Conservation (phyloP, 1,140 invertebrate species). For the Hyposmocoma kahamanoa region DNA sequence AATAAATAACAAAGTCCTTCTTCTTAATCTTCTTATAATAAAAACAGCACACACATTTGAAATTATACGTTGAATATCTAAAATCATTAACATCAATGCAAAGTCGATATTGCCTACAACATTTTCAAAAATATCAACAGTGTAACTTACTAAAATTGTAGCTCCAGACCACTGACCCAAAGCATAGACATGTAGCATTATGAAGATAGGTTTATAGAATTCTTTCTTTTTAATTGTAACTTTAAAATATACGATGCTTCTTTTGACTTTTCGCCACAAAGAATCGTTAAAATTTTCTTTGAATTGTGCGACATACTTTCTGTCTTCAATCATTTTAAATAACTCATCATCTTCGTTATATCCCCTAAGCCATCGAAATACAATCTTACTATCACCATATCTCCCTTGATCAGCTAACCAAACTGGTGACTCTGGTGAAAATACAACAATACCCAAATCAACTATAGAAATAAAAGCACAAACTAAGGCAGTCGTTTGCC, state of each 20-base stretch:
- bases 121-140: constrained; percentile 51
- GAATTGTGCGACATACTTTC: constrained; percentile 52
- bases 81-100: constrained; percentile 55
- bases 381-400: constrained; percentile 23
- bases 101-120: constrained; percentile 49
- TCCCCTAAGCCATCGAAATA: constrained; percentile 32
- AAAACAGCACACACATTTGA: constrained; percentile 57
- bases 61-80: constrained; percentile 51
- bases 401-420: constrained; percentile 27
- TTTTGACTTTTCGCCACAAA: constrained; percentile 30
- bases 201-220: constrained; percentile 58
- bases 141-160: constrained; percentile 58
- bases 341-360: constrained; percentile 30
- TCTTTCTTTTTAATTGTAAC: constrained; percentile 45
- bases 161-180: constrained; percentile 65
- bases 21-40: constrained; percentile 49
- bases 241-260: constrained; percentile 29
- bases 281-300: constrained; percentile 36
- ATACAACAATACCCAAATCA: constrained; percentile 20
- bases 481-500: constrained; percentile 23
- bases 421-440: constrained; percentile 32
- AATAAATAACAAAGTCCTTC: constrained; percentile 48
- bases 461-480: constrained; percentile 17
- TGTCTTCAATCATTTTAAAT: constrained; percentile 29
- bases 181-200: constrained; percentile 54